A percentile compares a stretch with the other conserved stretches of the same genome.
These are phyloP conservation scores for Melanotaenia nigrans DNA, from an alignment of 2,797 vertebrate species.

Conservation along the genomic window DNA sequence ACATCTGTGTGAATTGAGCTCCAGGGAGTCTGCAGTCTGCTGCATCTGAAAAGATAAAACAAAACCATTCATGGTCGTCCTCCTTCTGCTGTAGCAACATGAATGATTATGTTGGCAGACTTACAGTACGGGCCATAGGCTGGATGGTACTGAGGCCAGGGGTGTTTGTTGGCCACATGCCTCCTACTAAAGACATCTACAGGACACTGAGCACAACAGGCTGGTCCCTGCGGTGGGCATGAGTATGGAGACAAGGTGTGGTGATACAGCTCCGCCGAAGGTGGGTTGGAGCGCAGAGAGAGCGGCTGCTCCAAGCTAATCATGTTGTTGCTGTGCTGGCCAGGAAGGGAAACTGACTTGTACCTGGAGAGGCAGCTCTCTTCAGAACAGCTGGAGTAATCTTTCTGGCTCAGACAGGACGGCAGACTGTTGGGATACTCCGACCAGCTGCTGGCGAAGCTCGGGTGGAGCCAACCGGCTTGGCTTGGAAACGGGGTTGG, in stretches of 20 bases:
- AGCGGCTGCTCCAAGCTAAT: slow-evolving; percentile 80
- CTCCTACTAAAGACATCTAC: slow-evolving; percentile 58
- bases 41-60: slow-evolving; percentile 51
- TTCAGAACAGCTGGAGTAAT: slow-evolving; percentile 53
- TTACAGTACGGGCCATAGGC: slow-evolving; percentile 69
- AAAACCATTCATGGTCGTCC: background rate
- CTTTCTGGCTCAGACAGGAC: slow-evolving; percentile 60
- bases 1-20: slow-evolving; percentile 56
- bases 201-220: slow-evolving; percentile 74
- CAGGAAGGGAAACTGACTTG: slow-evolving; percentile 59
- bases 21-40: slow-evolving; percentile 53
- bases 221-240: slow-evolving; percentile 61
- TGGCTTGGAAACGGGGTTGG: slow-evolving; percentile 82
- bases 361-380: slow-evolving; percentile 61
- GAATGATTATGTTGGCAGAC: slow-evolving; percentile 41
- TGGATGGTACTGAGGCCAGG: slow-evolving; percentile 55
- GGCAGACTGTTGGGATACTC: slow-evolving; percentile 70
- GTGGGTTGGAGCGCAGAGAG: slow-evolving; percentile 80
- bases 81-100: background rate
- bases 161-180: slow-evolving; percentile 31
- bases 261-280: slow-evolving; percentile 52
- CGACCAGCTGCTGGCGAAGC: slow-evolving; percentile 69
- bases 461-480: slow-evolving; percentile 65
- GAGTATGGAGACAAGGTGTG: slow-evolving; percentile 70
- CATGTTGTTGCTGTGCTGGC: slow-evolving; percentile 51